phyloP scores from a whole-genome alignment of 2,888 invertebrate genomes.

The Tipula helvola region DNA sequence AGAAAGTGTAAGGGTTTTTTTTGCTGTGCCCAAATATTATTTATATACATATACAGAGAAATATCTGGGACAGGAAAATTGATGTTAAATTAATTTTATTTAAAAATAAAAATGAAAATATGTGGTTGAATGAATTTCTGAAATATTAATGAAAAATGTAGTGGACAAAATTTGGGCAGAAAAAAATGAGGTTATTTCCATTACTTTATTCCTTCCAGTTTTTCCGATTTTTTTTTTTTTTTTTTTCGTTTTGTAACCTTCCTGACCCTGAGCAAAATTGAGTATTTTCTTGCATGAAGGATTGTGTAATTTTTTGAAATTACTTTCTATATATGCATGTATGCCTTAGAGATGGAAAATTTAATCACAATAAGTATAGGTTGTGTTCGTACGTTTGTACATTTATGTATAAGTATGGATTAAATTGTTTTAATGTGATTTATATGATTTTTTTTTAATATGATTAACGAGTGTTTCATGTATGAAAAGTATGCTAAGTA shows the following conservation, averaged over 20 bases:
- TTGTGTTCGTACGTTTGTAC: not conserved
- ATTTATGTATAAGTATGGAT: not conserved
- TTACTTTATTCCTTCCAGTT: not conserved
- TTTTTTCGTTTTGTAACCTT: not conserved
- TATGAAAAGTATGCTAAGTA: not conserved
- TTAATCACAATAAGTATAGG: not conserved
- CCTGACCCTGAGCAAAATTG: not conserved
- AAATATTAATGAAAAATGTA: slow-evolving; percentile 4
- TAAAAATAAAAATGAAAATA: slow-evolving; percentile 4
- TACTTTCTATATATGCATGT: not conserved
- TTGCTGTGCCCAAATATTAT: not conserved
- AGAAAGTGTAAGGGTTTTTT: not conserved
- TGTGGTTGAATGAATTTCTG: not conserved
- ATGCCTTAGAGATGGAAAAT: not conserved
- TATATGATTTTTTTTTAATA: not conserved
- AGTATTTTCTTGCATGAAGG: not conserved
- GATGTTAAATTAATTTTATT: slow-evolving; percentile 4
- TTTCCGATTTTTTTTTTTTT: not conserved
- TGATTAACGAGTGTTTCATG: not conserved
- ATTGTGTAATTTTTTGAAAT: not conserved
- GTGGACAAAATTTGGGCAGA: not conserved
- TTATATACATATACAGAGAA: not conserved
- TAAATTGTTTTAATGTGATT: not conserved
- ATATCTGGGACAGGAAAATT: not conserved
- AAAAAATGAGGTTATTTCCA: not conserved